These are phyloP conservation scores for Hippocampus mohnikei DNA, from an alignment of 2,113 vertebrate genomes.

Conservation along the genomic window DNA sequence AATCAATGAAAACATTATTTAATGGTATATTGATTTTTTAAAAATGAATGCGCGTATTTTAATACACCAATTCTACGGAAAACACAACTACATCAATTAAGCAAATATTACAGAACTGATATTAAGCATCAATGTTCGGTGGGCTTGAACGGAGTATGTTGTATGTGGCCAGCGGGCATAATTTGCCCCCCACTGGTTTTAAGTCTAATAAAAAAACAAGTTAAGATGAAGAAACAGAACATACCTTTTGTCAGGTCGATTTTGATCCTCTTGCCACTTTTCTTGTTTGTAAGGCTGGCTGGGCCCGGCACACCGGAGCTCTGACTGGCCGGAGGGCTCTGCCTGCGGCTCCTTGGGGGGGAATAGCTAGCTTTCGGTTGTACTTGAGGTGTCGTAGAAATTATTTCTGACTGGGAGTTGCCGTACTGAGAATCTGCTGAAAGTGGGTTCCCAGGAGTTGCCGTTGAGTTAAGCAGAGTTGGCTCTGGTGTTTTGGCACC, in stretches of 20 bases:
- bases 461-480: background rate
- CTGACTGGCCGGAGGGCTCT: constrained; percentile 57
- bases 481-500: constrained; percentile 31
- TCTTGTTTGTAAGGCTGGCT: constrained; percentile 76
- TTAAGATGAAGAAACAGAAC: background rate
- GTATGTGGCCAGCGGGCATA: background rate
- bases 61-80: too few species aligned
- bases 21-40: too few species aligned
- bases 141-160: background rate
- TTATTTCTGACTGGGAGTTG: constrained; percentile 6
- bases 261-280: constrained; percentile 80
- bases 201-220: background rate
- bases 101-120: background rate
- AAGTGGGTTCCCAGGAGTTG: background rate
- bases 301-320: constrained; percentile 65
- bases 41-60: too few species aligned
- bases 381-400: constrained; percentile 18
- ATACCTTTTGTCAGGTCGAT: constrained; percentile 94
- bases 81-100: too few species aligned
- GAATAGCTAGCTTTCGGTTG: constrained; percentile 25
- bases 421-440: constrained; percentile 16
- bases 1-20: too few species aligned
- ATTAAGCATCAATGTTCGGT: background rate
- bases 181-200: background rate
- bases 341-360: constrained; percentile 52